Percentiles rank a stretch among this genome's conserved stretches.
Conservation (phyloP, 1,140 invertebrate genomes). For the Eciton burchellii region DNA sequence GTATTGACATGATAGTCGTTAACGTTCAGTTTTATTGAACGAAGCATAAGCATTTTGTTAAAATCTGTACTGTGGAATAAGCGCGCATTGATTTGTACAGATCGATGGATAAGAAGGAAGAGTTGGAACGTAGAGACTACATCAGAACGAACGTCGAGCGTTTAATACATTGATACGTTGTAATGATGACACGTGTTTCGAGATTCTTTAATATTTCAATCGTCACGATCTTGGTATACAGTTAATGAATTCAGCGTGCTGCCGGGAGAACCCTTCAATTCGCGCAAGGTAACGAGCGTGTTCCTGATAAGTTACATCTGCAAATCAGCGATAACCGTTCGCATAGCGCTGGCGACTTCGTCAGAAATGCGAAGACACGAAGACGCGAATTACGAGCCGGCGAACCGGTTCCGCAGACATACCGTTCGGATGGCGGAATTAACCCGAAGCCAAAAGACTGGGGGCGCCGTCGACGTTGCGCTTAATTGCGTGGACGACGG, state of each 20-base stretch:
- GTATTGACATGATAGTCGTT: background rate
- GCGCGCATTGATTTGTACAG: too few relatives aligned
- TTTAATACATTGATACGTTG: conserved; percentile 13
- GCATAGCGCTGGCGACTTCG: conserved; percentile 63
- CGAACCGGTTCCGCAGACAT: conserved; percentile 79
- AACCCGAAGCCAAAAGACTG: conserved; percentile 64
- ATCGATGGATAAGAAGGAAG: too few relatives aligned
- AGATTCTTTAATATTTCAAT: background rate
- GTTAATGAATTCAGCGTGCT: background rate
- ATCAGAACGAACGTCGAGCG: background rate
- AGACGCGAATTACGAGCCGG: conserved; percentile 56
- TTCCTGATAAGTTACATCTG: conserved; percentile 48
- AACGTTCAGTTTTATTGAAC: background rate
- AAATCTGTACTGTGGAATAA: too few relatives aligned
- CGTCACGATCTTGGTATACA: background rate
- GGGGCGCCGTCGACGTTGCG: conserved; percentile 73
- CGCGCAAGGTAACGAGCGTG: conserved; percentile 9
- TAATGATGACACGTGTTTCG: background rate
- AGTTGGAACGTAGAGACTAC: background rate
- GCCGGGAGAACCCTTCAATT: background rate
- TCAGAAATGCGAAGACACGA: conserved; percentile 77
- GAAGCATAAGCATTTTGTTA: too few relatives aligned
- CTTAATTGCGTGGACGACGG: conserved; percentile 74
- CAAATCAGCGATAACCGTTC: conserved; percentile 52
- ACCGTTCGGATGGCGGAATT: conserved; percentile 76